phyloP scores from a whole-genome alignment of 2,888 invertebrate species.

The Clanis bilineata region DNA sequence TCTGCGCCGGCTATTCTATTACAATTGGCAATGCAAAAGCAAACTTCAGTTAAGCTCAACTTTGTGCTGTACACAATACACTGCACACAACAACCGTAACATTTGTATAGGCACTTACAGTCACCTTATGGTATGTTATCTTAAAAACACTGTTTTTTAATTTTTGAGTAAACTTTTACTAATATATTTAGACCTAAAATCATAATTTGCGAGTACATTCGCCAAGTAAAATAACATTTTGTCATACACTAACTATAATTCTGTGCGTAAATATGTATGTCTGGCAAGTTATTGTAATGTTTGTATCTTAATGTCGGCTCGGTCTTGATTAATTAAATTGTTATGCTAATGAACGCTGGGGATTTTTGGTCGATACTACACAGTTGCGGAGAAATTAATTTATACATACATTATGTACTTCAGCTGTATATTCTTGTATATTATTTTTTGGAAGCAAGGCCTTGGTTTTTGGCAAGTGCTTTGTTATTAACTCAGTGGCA shows the following conservation, averaged over 20 bases:
- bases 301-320: constrained; percentile 45
- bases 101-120: background rate
- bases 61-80: too few relatives aligned
- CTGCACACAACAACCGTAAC: background rate
- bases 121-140: background rate
- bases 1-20: background rate
- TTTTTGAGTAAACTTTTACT: background rate
- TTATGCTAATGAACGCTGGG: constrained; percentile 63
- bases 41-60: too few relatives aligned
- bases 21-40: background rate
- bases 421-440: background rate
- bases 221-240: constrained; percentile 22
- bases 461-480: background rate
- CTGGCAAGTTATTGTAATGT: constrained; percentile 37
- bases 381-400: background rate
- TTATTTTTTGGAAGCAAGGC: background rate
- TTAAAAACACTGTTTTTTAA: background rate
- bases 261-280: constrained; percentile 17
- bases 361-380: constrained; percentile 58
- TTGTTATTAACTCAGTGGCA: too few relatives aligned
- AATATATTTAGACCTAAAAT: background rate
- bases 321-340: constrained; percentile 73
- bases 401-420: background rate
- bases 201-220: background rate
- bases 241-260: constrained; percentile 23